phyloP scores from a whole-genome alignment of 2,797 vertebrate genomes.

The Lagodon rhomboides region DNA sequence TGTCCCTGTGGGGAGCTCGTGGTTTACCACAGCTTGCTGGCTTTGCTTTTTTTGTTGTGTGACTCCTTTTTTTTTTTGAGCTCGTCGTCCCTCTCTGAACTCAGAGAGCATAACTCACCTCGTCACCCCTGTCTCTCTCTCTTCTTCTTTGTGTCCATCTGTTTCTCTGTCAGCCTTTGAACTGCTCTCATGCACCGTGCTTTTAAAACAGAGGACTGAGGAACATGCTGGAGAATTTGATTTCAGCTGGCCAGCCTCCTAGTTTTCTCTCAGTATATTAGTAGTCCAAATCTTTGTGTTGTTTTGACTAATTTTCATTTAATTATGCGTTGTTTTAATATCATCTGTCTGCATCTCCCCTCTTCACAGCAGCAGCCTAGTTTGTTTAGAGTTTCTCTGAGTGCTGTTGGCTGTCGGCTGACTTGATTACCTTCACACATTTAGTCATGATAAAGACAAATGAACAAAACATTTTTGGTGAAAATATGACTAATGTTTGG shows the following conservation, averaged over 20 bases:
- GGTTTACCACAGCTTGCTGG: constrained; percentile 52
- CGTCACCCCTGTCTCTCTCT: constrained; percentile 57
- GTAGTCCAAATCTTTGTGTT: constrained; percentile 11
- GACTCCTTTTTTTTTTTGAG: constrained; percentile 55
- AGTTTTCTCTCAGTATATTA: constrained; percentile 15
- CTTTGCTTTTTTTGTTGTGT: constrained; percentile 52
- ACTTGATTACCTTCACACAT: not conserved
- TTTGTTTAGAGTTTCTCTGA: not conserved
- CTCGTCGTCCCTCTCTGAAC: constrained; percentile 54
- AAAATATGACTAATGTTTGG: not conserved
- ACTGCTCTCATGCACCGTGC: constrained; percentile 48
- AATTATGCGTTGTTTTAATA: constrained; percentile 22
- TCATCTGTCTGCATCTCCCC: constrained; percentile 1
- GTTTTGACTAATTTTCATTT: constrained; percentile 21
- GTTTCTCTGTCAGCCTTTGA: constrained; percentile 70
- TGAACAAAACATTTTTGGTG: not conserved
- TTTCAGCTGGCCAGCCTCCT: constrained; percentile 13
- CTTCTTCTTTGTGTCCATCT: constrained; percentile 70
- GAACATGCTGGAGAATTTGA: constrained; percentile 6
- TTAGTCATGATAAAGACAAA: constrained; percentile 12
- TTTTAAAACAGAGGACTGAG: constrained; percentile 47
- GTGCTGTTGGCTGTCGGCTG: constrained; percentile 13
- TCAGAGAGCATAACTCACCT: constrained; percentile 65
- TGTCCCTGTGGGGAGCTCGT: constrained; percentile 29
- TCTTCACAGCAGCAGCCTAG: constrained; percentile 7